phyloP scores from a whole-genome alignment of 92 coral and sea anemone genomes.

The Ricordea florida region DNA sequence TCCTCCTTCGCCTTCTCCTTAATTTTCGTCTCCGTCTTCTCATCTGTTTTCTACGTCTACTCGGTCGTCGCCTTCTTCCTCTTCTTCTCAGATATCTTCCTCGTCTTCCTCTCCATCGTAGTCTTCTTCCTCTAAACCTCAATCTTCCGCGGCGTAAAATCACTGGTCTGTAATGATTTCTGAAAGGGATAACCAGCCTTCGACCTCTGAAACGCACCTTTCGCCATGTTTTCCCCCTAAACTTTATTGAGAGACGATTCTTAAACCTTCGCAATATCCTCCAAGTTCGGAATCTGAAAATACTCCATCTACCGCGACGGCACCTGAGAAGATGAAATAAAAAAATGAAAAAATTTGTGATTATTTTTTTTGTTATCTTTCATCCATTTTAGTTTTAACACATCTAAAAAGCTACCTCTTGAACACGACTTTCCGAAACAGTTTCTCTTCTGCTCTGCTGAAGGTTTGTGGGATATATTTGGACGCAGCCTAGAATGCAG shows the following conservation, averaged over 20 bases:
- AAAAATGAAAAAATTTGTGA: neutral
- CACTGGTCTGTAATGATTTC: neutral
- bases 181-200: neutral
- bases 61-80: neutral
- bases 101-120: neutral
- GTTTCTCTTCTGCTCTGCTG: no score
- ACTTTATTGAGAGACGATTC: neutral
- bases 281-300: neutral
- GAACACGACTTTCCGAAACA: no score
- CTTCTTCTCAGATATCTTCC: no score
- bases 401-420: no score
- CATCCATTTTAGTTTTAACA: no score
- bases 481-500: no score
- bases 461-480: no score
- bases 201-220: neutral
- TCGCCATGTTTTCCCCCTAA: neutral
- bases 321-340: no score
- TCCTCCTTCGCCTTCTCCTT: neutral
- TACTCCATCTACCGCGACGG: slow-evolving; percentile 24
- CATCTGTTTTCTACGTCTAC: neutral
- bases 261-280: neutral
- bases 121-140: neutral
- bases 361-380: no score
- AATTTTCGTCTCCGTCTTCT: neutral
- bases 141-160: slow-evolving; percentile 12